Conservation (phyloP, 1,140 invertebrate genomes). For the Psix sp. region DNA sequence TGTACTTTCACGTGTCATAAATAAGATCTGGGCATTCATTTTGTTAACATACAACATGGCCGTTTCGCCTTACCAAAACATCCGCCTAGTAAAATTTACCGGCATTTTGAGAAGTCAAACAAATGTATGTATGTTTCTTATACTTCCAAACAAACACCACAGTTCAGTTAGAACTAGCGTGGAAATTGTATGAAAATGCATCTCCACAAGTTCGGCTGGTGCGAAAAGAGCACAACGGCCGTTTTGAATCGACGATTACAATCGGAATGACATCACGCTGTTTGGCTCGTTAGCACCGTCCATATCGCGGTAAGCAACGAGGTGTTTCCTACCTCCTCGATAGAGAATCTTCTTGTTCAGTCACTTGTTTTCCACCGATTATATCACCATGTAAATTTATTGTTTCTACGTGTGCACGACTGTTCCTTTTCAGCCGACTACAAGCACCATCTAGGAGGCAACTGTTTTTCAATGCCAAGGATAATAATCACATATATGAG, state of each 20-base stretch:
- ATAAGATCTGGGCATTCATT: no score
- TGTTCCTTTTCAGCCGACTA: conserved; percentile 58
- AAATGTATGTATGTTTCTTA: no score
- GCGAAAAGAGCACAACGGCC: conserved; percentile 36
- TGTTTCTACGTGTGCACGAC: conserved; percentile 69
- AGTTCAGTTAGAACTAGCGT: no score
- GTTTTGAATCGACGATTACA: conserved; percentile 60
- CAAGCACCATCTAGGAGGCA: conserved; percentile 49
- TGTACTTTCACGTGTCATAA: no score
- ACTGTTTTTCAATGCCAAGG: conserved; percentile 56
- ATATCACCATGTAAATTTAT: conserved; percentile 76
- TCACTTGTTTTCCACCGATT: conserved; percentile 74
- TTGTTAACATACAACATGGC: no score
- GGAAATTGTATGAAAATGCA: no score
- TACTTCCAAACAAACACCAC: no score
- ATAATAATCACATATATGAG: conserved; percentile 53
- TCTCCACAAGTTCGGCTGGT: no score
- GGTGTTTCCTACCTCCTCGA: conserved; percentile 72
- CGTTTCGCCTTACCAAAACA: no score
- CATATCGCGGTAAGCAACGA: conserved; percentile 69
- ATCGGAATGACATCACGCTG: conserved; percentile 62
- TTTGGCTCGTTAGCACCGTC: conserved; percentile 69
- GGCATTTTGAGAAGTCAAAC: no score
- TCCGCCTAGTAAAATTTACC: no score
- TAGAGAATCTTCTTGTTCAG: conserved; percentile 74